Conservation (phyloP, 1,140 invertebrate species). For the Scaptomyza pallida region DNA sequence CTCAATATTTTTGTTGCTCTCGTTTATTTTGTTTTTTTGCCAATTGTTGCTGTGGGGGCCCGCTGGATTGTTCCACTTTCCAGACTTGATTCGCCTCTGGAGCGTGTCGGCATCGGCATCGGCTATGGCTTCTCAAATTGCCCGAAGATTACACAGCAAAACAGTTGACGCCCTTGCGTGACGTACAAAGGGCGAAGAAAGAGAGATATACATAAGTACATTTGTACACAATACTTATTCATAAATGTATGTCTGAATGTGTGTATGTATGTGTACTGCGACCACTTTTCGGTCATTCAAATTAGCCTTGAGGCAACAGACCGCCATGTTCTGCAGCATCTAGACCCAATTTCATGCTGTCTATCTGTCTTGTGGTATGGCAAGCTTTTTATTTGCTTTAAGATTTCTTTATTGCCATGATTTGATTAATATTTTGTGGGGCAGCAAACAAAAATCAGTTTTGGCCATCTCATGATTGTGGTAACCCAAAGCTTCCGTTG, state of each 20-base stretch:
- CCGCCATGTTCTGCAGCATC: slow-evolving; percentile 23
- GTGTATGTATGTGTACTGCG: background rate
- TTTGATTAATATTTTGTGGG: slow-evolving; percentile 77
- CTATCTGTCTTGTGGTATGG: slow-evolving; percentile 47
- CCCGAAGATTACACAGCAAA: slow-evolving; percentile 49
- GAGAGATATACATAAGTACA: slow-evolving; percentile 1
- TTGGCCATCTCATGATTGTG: slow-evolving; percentile 22
- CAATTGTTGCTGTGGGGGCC: slow-evolving; percentile 58
- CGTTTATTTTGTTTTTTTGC: slow-evolving; percentile 23
- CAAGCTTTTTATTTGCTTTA: slow-evolving; percentile 74
- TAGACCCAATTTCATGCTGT: slow-evolving; percentile 54
- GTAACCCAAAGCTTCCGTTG: slow-evolving; percentile 72
- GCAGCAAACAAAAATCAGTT: slow-evolving; percentile 60
- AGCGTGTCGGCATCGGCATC: slow-evolving; percentile 25
- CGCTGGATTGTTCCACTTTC: slow-evolving; percentile 55
- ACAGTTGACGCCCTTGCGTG: slow-evolving; percentile 50
- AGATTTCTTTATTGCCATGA: slow-evolving; percentile 77
- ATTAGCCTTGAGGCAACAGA: slow-evolving; percentile 40
- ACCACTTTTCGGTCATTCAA: slow-evolving; percentile 54
- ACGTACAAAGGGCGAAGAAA: slow-evolving; percentile 14
- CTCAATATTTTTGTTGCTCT: slow-evolving; percentile 67
- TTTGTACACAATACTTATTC: background rate
- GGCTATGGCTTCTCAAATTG: slow-evolving; percentile 36
- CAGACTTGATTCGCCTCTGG: slow-evolving; percentile 30
- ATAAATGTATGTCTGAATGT: background rate